phyloP scores from a whole-genome alignment of 2,113 vertebrate genomes.

The Suricata suricatta region DNA sequence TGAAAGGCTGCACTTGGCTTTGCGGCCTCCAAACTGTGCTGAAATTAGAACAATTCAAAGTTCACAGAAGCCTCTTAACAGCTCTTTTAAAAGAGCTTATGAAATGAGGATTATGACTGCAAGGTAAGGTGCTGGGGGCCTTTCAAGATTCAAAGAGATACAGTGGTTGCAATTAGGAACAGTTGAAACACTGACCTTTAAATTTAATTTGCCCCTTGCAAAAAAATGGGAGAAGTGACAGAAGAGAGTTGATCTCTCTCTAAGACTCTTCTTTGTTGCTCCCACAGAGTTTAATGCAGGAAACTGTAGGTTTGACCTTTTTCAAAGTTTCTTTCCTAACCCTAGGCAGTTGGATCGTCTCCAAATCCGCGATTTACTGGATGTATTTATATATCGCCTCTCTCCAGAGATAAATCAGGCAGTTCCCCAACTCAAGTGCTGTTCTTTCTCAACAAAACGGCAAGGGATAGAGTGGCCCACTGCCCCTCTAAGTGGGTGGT shows the following conservation, averaged over 20 bases:
- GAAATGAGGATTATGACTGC: conserved; percentile 9
- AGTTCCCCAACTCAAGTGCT: neutral
- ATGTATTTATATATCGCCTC: conserved; percentile 38
- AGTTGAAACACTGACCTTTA: conserved; percentile 29
- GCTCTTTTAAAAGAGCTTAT: conserved; percentile 16
- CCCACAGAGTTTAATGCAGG: neutral
- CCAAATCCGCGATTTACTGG: neutral
- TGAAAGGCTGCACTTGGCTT: conserved; percentile 19
- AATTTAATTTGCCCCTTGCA: neutral
- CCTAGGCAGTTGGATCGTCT: neutral
- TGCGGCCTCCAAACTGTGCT: conserved; percentile 26
- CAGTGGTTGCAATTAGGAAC: neutral
- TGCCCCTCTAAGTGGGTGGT: neutral
- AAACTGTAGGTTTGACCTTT: conserved; percentile 41
- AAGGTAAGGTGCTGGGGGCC: neutral
- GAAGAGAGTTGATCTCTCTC: neutral
- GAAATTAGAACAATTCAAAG: conserved; percentile 46
- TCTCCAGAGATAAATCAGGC: conserved; percentile 55
- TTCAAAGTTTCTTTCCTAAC: neutral
- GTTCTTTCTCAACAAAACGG: neutral
- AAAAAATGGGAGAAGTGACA: neutral
- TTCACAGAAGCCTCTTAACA: conserved; percentile 1
- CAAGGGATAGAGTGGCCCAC: neutral
- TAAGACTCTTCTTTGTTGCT: neutral
- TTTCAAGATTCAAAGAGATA: conserved; percentile 31